These are phyloP conservation scores for Pogonus chalceus DNA, from an alignment of 1,140 invertebrate species.

Conservation along the genomic window DNA sequence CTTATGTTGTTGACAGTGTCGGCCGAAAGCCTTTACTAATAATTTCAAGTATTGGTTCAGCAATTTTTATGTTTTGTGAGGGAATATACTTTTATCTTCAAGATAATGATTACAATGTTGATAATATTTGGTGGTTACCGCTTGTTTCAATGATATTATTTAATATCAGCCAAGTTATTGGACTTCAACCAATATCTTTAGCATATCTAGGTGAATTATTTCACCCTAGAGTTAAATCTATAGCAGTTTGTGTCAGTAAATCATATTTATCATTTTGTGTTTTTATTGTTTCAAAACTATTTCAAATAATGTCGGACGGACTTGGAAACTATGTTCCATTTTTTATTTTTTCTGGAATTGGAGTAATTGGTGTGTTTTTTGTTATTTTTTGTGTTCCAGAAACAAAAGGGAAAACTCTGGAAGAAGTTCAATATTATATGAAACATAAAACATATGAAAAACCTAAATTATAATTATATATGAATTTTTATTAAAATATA, in stretches of 20 bases:
- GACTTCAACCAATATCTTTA: not conserved
- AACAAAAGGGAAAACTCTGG: not conserved
- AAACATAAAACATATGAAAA: not conserved
- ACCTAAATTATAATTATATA: too few relatives aligned
- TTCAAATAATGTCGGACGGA: not conserved
- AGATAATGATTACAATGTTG: not conserved
- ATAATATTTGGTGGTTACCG: not conserved
- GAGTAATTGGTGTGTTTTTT: not conserved
- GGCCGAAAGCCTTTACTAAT: not conserved
- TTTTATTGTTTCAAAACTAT: not conserved
- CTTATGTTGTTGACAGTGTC: not conserved
- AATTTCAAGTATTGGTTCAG: not conserved
- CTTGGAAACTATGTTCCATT: not conserved
- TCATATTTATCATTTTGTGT: not conserved
- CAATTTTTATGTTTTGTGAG: not conserved
- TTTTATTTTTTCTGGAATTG: not conserved
- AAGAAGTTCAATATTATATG: not conserved
- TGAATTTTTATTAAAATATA: too few relatives aligned
- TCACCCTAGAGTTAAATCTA: not conserved
- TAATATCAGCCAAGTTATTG: not conserved
- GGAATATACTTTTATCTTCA: not conserved
- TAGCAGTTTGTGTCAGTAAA: not conserved
- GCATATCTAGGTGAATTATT: not conserved
- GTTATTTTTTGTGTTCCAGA: not conserved
- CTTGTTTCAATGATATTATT: not conserved